Evolutionary conservation across 2,888 invertebrate genomes (phyloP), one percentile per base, ranked within the genome.

Genomic region (Limnephilus rhombicus): DNA sequence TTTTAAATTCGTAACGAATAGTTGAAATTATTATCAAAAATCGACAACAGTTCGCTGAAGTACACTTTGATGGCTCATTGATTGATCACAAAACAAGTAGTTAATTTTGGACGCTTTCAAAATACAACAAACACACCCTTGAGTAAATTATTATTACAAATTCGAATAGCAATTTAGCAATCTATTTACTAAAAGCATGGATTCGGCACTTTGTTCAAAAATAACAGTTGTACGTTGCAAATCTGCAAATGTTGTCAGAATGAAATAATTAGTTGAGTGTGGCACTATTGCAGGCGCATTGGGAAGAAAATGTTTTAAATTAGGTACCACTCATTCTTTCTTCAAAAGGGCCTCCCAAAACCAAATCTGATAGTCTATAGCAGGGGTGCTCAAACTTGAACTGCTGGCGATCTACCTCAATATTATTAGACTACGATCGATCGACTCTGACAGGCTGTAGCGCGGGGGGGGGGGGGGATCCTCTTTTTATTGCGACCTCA

Each of bases 1-100:
- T 93, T 24, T 91, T 86, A 15, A 82, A 88, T 12, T 83, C 15
- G 37, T 83, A 83, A 83, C 29, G n/a, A 85, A 86, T 49, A 29
- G 15, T 86, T 49, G 29, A 41, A 86, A 45, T 86, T 45, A 45
- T 83, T 83, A 83, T 82, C 31, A 29, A 82, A 34, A 82, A 34
- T 82, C n/a, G 45, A 86, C 86, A n/a, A 41, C 41, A 41, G 5
- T 41, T 34, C 85, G 85, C 13, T 24, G 53, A 68, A 68, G 45
- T 4, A 83, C 83, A 83, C 37, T 83, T 83, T 37, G 37, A 83
- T 83, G 24, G 18, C 34, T 31, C 82, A 15, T 83, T 34, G 12
- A 37, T 24, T 68, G 68, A 24, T 68, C 68, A 68, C 68, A 68
- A 68, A 68, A 68, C 68, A 68, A 24, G 24, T 24, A n/a, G 68